Evolutionary conservation across 1,140 invertebrate species (phyloP), one percentile per base, ranked within the genome.

Genomic region (Drosophila ambigua): DNA sequence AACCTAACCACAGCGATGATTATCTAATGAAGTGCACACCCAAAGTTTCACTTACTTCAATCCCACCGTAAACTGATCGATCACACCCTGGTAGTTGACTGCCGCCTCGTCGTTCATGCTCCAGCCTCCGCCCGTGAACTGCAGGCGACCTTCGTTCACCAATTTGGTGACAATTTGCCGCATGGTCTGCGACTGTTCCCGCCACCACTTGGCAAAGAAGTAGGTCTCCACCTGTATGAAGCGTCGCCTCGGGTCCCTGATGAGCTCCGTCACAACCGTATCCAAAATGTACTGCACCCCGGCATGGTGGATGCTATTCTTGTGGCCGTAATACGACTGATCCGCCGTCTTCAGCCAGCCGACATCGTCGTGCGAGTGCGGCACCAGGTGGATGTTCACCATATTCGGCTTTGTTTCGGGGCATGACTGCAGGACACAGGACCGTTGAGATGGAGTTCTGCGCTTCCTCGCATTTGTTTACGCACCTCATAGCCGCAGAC

Each of bases 131-230:
- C 95, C 95, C 5, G 96, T 97, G 71, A 99, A 97, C 93, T 99
- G 97, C 11, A 99, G 92, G 74, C 96, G 95, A 2, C 97, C 98
- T 79, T 95, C 92, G 2, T 94, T 88, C 0, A 97, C 95, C 26
- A 97, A 91, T 5, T 92, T 87, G 58, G 93, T 94, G 0, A 95
- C 94, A 15, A 93, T 79, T 15, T 95, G 84, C 49, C 94, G 92
- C 2, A 93, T 93, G 4, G 91, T 85, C 4, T 96, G 94, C 23
- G 93, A 85, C 82, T 98, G 97, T n/a, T 95, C 93, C 7, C 93
- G 82, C 96, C 97, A 99, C 98, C 98, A 99, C 82, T 96, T 95
- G 93, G 95, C 97, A 76, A 99, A 97, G 93, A 97, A 99, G 2
- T 0, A 31, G 31, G 31, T 31, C 31, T 31, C 31, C 5, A 96